Conservation (phyloP, 2,888 invertebrate genomes). For the Tetranychus piercei region DNA sequence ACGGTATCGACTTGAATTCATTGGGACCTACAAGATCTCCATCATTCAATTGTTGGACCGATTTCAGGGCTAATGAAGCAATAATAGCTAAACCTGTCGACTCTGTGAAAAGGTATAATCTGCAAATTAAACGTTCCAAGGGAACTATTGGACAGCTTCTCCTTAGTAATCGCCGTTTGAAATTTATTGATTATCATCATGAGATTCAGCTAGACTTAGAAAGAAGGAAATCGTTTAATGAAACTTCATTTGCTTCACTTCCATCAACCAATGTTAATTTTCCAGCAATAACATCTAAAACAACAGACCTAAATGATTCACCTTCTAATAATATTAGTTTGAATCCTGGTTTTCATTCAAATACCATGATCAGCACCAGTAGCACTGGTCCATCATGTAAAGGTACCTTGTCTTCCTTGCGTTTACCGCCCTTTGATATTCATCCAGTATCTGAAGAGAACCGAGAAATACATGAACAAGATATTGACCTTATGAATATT, state of each 20-base stretch:
- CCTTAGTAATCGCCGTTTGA: neutral
- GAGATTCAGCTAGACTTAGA: neutral
- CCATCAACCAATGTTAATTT: neutral
- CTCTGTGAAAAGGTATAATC: constrained; percentile 2
- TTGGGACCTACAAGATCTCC: neutral
- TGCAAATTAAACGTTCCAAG: constrained; percentile 3
- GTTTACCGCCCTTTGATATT: constrained; percentile 10
- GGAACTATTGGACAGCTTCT: constrained; percentile 10
- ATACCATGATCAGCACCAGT: neutral
- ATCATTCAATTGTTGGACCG: neutral
- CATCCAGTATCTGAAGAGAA: neutral
- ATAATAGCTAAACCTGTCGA: neutral
- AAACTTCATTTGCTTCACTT: neutral
- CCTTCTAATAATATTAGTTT: neutral
- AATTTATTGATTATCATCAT: constrained; percentile 12
- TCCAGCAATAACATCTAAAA: neutral
- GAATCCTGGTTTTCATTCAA: neutral
- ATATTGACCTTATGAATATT: constrained; percentile 11
- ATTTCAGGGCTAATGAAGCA: constrained; percentile 2
- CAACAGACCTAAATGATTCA: neutral
- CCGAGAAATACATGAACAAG: neutral
- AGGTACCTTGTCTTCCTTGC: neutral
- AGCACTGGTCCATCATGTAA: neutral
- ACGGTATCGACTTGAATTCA: neutral
- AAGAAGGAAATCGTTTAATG: neutral